A percentile compares a stretch with the other conserved stretches of the same genome.
These are phyloP conservation scores for Halocynthia roretzi DNA, from an alignment of 23 tunicate genomes.

Conservation along the genomic window DNA sequence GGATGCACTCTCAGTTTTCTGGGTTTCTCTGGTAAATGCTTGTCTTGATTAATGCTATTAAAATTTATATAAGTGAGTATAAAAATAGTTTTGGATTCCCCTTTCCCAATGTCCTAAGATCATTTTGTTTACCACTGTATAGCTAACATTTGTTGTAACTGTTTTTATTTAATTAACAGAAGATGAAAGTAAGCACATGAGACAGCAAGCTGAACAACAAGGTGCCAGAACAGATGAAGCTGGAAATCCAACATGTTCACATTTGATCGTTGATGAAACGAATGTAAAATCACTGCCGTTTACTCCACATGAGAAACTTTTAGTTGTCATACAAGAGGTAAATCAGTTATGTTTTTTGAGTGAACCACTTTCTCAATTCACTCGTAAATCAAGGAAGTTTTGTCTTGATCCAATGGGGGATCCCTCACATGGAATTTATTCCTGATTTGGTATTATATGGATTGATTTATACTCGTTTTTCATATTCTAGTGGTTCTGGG, in stretches of 20 bases:
- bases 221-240: slow-evolving; percentile 12
- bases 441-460: neutral
- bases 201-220: slow-evolving; percentile 69
- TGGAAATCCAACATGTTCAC: slow-evolving; percentile 57
- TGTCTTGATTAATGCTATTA: neutral
- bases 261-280: slow-evolving; percentile 67
- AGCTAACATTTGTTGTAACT: neutral
- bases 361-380: neutral
- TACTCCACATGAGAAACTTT: slow-evolving; percentile 44
- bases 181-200: slow-evolving; percentile 63
- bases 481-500: slow-evolving; percentile 91
- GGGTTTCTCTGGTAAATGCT: slow-evolving; percentile 64
- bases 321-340: slow-evolving; percentile 70
- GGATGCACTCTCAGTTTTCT: slow-evolving; percentile 75
- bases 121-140: neutral
- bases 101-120: neutral
- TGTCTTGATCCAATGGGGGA: neutral
- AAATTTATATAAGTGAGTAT: too few species aligned
- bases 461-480: neutral
- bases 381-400: neutral
- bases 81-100: too few species aligned
- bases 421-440: neutral
- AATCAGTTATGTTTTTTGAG: too few species aligned
- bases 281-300: slow-evolving; percentile 47
- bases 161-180: slow-evolving; percentile 20